Percentiles rank a stretch among this genome's conserved stretches.
Conservation (phyloP, 1,140 invertebrate genomes). For the Aporrectodea caliginosa region DNA sequence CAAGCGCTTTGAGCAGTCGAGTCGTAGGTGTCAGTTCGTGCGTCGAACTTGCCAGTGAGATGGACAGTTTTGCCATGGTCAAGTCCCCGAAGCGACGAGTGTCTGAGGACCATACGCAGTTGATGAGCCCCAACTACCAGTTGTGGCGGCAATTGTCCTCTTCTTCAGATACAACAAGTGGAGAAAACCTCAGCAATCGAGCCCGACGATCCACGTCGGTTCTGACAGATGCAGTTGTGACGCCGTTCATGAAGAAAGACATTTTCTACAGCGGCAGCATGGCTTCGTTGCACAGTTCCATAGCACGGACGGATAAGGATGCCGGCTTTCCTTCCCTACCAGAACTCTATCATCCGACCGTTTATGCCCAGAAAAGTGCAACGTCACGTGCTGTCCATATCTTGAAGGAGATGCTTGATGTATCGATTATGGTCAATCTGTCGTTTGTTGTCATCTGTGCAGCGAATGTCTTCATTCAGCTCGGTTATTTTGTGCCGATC, state of each 20-base stretch:
- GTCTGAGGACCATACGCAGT: background rate
- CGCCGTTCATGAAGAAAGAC: conserved; percentile 68
- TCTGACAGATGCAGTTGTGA: background rate
- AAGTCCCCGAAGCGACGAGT: background rate
- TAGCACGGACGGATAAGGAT: background rate
- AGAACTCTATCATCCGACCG: background rate
- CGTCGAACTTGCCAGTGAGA: background rate
- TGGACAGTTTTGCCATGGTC: background rate
- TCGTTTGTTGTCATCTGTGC: conserved; percentile 86
- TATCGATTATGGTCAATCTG: conserved; percentile 78
- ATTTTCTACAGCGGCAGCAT: conserved; percentile 93
- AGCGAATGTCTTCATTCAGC: conserved; percentile 89
- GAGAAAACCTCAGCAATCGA: background rate
- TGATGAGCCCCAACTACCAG: background rate
- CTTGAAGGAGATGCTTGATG: conserved; percentile 75
- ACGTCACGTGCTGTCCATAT: background rate
- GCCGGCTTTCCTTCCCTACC: background rate
- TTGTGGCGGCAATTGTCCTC: background rate
- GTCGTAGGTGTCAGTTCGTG: background rate
- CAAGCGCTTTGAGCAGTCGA: background rate
- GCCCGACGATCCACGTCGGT: background rate
- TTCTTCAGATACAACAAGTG: background rate
- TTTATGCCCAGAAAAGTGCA: background rate
- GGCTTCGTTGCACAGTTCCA: conserved; percentile 66
- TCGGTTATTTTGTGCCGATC: conserved; percentile 87